A percentile compares a stretch with the other conserved stretches of the same genome.
These are phyloP conservation scores for Aix galericulata DNA, from an alignment of 2,113 vertebrate species.

Conservation along the genomic window DNA sequence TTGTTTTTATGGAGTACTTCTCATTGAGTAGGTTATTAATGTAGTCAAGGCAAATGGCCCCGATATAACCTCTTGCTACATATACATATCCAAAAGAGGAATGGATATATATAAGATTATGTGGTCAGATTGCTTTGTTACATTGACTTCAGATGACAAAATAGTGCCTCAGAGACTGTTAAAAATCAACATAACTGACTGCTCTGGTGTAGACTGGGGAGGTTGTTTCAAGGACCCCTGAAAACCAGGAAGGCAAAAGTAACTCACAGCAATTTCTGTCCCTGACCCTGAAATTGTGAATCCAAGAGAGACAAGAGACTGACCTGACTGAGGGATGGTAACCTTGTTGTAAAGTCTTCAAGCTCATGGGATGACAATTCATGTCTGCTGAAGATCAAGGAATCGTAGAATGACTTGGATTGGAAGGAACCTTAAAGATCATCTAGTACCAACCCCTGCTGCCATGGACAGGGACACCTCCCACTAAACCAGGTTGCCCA, in stretches of 20 bases:
- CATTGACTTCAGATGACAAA: not conserved
- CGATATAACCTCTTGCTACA: not conserved
- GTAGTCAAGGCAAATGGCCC: not conserved
- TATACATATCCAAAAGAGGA: not conserved
- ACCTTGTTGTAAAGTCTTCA: not conserved
- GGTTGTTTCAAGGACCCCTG: not conserved
- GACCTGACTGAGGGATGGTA: not conserved
- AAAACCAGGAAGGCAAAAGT: not conserved
- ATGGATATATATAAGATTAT: not conserved
- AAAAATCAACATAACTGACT: not conserved
- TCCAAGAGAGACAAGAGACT: not conserved
- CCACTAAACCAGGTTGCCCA: no score
- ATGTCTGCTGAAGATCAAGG: not conserved
- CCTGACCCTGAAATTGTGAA: not conserved
- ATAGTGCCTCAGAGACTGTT: not conserved
- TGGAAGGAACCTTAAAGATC: no score
- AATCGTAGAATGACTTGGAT: no score
- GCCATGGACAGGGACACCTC: no score
- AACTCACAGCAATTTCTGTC: not conserved
- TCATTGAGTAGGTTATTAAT: not conserved
- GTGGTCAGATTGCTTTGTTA: not conserved
- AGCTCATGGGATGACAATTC: not conserved
- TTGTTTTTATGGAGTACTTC: not conserved
- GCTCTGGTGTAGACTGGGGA: not conserved
- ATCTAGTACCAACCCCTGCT: no score